phyloP scores from a whole-genome alignment of 1,140 invertebrate genomes.

The Scaptodrosophila lebanonensis region DNA sequence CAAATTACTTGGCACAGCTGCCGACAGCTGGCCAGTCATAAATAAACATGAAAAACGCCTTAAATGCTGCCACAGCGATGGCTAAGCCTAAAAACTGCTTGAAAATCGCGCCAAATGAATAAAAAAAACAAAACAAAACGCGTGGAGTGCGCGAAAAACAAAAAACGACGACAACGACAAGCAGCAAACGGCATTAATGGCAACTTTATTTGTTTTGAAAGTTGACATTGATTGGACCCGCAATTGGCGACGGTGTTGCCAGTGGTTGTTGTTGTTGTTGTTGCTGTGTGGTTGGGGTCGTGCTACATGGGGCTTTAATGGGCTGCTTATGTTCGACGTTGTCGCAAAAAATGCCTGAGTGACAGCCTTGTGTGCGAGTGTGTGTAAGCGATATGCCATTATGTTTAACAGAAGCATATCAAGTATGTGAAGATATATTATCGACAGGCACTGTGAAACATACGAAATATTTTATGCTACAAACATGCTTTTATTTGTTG shows the following conservation, averaged over 20 bases:
- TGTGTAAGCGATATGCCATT: too few relatives aligned
- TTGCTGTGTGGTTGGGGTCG: conserved; percentile 18
- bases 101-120: conserved; percentile 55
- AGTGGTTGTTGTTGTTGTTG: conserved; percentile 16
- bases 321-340: not conserved
- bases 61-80: conserved; percentile 32
- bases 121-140: conserved; percentile 13
- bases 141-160: conserved; percentile 10
- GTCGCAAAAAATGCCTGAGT: too few relatives aligned
- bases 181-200: conserved; percentile 53
- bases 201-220: conserved; percentile 74
- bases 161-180: conserved; percentile 34
- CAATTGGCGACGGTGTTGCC: conserved; percentile 47
- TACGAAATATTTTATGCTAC: too few relatives aligned
- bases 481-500: too few relatives aligned
- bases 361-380: too few relatives aligned
- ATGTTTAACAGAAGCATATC: too few relatives aligned
- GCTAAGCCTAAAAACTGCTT: conserved; percentile 58
- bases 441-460: too few relatives aligned
- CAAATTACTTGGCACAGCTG: conserved; percentile 38
- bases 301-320: not conserved
- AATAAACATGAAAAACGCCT: conserved; percentile 70
- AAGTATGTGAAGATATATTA: too few relatives aligned
- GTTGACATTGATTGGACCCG: conserved; percentile 72
- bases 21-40: conserved; percentile 41